These are phyloP conservation scores for Silurus aristotelis DNA, from an alignment of 2,797 vertebrate genomes.

Conservation along the genomic window DNA sequence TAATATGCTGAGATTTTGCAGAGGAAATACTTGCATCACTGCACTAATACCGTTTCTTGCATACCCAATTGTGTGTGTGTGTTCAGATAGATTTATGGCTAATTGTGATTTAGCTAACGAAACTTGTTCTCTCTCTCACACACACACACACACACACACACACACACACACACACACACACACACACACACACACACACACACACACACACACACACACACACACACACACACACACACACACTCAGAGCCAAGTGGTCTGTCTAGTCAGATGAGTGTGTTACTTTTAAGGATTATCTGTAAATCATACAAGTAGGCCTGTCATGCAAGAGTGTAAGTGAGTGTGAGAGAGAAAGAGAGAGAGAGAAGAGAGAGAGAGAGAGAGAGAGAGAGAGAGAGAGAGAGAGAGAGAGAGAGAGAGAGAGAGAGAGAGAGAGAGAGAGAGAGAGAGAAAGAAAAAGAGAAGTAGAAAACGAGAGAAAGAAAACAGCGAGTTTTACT, in stretches of 20 bases:
- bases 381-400: too few species aligned
- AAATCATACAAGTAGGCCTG: conserved; percentile 4
- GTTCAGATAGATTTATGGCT: background rate
- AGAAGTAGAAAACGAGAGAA: background rate
- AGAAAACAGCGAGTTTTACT: conserved; percentile 69
- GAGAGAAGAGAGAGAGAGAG: too few species aligned
- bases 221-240: background rate
- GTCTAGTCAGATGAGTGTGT: background rate
- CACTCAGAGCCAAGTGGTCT: background rate
- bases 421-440: background rate
- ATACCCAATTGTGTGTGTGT: background rate
- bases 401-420: background rate
- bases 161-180: background rate
- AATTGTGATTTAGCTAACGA: too few species aligned
- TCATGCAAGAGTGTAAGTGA: conserved; percentile 43
- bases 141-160: background rate
- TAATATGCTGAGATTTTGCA: background rate
- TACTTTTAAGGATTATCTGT: conserved; percentile 1
- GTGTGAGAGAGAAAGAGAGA: background rate
- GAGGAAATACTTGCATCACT: background rate
- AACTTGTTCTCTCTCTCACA: background rate
- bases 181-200: background rate
- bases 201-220: background rate
- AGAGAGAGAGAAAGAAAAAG: background rate
- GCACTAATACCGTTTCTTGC: background rate